phyloP scores from a whole-genome alignment of 23 tunicate genomes.

The Trididemnum nubilum region DNA sequence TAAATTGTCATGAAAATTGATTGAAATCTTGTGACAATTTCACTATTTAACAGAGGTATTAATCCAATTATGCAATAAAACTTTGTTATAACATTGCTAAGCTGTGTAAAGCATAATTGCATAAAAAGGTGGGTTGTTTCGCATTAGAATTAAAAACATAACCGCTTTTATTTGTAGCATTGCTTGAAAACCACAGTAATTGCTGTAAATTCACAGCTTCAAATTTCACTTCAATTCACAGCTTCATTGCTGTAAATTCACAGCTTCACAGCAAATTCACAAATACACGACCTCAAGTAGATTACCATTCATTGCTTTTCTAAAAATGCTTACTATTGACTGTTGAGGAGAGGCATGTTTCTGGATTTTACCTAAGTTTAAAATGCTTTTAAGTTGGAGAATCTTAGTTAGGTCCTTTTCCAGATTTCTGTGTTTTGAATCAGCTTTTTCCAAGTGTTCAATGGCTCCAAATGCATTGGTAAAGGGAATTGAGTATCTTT shows the following conservation, averaged over 20 bases:
- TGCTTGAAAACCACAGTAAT: slow-evolving; percentile 9
- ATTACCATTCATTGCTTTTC: slow-evolving; percentile 18
- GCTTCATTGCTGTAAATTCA: no score
- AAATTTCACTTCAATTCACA: not conserved
- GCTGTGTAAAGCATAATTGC: not conserved
- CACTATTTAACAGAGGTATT: no score
- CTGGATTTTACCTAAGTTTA: not conserved
- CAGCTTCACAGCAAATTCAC: no score
- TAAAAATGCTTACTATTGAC: not conserved
- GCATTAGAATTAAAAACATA: not conserved
- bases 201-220: slow-evolving; percentile 8
- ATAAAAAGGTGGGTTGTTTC: not conserved
- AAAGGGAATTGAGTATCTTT: no score
- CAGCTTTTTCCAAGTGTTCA: no score
- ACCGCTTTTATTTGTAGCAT: slow-evolving; percentile 10
- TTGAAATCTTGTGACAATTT: no score
- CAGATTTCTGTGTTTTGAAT: no score
- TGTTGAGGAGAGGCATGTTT: slow-evolving; percentile 5
- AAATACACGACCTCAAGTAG: no score
- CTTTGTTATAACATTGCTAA: not conserved
- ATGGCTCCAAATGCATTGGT: no score
- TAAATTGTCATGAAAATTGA: no score
- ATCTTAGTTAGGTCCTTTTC: not conserved
- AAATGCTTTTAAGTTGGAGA: slow-evolving; percentile 16
- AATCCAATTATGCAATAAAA: not conserved